A percentile compares a stretch with the other conserved stretches of the same genome.
phyloP scores from a whole-genome alignment of 2,797 vertebrate genomes.

The Notolabrus celidotus region DNA sequence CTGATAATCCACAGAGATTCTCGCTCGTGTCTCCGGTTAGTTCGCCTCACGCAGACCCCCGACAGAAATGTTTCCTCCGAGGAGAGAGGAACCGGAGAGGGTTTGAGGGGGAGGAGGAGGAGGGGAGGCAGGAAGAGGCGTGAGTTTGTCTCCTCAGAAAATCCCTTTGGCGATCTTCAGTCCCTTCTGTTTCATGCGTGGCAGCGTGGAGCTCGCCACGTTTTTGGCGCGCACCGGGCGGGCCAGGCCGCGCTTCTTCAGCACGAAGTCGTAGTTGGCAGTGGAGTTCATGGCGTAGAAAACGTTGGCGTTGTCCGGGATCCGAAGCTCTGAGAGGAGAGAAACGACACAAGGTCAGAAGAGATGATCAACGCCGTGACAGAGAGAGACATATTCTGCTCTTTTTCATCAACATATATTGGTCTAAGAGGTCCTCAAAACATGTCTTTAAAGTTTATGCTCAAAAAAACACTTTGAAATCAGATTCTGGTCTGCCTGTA shows the following conservation, averaged over 20 bases:
- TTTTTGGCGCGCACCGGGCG: slow-evolving; percentile 89
- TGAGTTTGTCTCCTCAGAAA: slow-evolving; percentile 83
- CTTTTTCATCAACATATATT: too few relatives aligned
- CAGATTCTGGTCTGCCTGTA: too few relatives aligned
- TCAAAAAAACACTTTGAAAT: too few relatives aligned
- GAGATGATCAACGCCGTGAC: neutral
- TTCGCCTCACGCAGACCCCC: slow-evolving; percentile 4
- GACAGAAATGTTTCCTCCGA: slow-evolving; percentile 27
- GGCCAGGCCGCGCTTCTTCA: slow-evolving; percentile 89
- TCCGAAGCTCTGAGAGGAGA: slow-evolving; percentile 88
- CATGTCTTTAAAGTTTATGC: too few relatives aligned
- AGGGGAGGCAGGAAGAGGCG: slow-evolving; percentile 30
- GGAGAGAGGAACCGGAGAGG: slow-evolving; percentile 26
- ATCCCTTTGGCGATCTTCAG: slow-evolving; percentile 96
- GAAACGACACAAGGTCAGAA: neutral
- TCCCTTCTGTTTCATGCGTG: slow-evolving; percentile 96
- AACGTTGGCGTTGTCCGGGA: slow-evolving; percentile 95
- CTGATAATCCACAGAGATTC: too few relatives aligned
- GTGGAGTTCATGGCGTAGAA: slow-evolving; percentile 98
- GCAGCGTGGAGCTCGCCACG: slow-evolving; percentile 93
- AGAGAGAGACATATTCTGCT: too few relatives aligned
- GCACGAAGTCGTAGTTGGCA: slow-evolving; percentile 96
- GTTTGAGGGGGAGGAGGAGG: slow-evolving; percentile 15
- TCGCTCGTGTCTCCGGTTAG: slow-evolving; percentile 7
- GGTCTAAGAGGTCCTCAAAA: too few relatives aligned